Evolutionary conservation across 2,888 invertebrate species (phyloP).

Genomic region (Spodoptera picta): DNA sequence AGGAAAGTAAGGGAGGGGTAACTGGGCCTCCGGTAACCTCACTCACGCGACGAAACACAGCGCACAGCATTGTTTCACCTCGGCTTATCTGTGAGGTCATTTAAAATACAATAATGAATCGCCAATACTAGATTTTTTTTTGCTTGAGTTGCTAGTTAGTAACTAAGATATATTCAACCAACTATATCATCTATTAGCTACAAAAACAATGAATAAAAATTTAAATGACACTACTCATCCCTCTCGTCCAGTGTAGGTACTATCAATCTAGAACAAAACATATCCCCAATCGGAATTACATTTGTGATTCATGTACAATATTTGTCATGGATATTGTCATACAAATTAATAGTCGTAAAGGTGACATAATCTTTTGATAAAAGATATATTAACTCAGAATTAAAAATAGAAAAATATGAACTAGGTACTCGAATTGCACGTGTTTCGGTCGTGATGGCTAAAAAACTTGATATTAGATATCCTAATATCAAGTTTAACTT

Average conservation of each 20-base stretch:
- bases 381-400: constrained; percentile 37
- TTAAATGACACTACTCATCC: background rate
- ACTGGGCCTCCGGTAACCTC: too few species aligned
- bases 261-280: constrained; percentile 24
- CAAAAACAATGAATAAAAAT: too few species aligned
- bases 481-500: too few species aligned
- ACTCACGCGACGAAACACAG: too few species aligned
- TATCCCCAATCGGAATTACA: constrained; percentile 32
- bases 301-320: constrained; percentile 33
- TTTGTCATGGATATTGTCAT: constrained; percentile 40
- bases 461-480: constrained; percentile 26
- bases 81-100: too few species aligned
- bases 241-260: constrained; percentile 17
- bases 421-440: constrained; percentile 27
- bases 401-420: constrained; percentile 42
- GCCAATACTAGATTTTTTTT: too few species aligned
- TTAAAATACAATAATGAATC: too few species aligned
- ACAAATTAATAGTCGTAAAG: constrained; percentile 24
- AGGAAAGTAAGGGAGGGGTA: too few species aligned
- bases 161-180: too few species aligned
- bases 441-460: constrained; percentile 12
- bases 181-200: too few species aligned
- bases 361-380: constrained; percentile 46
- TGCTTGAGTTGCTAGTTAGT: too few species aligned
- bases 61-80: too few species aligned